Evolutionary conservation across 2,797 vertebrate genomes (phyloP), one percentile per base, ranked within the genome.

Genomic region (Macropodus opercularis): DNA sequence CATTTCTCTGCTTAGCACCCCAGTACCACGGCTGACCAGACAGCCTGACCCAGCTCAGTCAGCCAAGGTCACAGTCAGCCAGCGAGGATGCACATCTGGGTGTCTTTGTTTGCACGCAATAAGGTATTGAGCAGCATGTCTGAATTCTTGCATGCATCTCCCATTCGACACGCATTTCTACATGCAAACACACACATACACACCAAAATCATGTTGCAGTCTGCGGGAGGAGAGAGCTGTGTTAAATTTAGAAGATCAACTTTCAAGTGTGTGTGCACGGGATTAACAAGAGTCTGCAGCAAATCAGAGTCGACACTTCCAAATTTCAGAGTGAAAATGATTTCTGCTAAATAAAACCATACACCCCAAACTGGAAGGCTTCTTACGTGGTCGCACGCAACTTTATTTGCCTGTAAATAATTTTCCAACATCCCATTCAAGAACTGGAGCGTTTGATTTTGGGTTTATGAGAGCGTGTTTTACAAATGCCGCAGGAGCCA

Each of bases 361-460:
- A 21, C 66, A 43, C 62, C 39, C 12, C 77, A 63, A 76, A 59
- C 61, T 71, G 79, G 70, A 69, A 32, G 26, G 53, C 50, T 64
- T 77, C 70, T 72, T 52, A 63, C 70, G 48, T 5, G 47, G 67
- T 83, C 66, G 66, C 84, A 79, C 74, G 64, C 85, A 85, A 86
- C 75, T 89, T 90, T 89, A 90, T 90, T 88, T 84, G 87, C 80
- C 83, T 85, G 75, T 86, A 86, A 89, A 91, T 85, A 77, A 87
- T 81, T 87, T 87, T 86, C 81, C 84, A 49, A 86, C 80, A 85
- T 87, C 85, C 85, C 69, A 77, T 87, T 89, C 69, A 85, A 81
- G 70, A 83, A 86, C 41, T 58, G 47, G 64, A 77, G 80, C 43
- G 53, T 87, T 87, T 89, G 83, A 86, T 86, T 89, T 76, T 2